phyloP scores from a whole-genome alignment of 2,797 vertebrate genomes.

The Acanthis flammea region DNA sequence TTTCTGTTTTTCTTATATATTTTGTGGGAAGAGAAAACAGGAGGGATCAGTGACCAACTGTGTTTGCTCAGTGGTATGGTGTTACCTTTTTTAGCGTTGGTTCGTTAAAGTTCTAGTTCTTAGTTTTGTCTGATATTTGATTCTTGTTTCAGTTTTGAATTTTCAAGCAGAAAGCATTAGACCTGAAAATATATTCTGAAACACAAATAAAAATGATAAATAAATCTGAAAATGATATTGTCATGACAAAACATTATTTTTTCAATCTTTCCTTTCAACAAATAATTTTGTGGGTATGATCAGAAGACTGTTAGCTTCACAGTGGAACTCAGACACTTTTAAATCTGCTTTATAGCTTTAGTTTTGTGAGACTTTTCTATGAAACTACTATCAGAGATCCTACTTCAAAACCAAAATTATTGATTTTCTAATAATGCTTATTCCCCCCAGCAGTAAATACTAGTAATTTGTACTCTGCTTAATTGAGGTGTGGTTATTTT shows the following conservation, averaged over 20 bases:
- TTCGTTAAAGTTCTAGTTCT: background rate
- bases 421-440: background rate
- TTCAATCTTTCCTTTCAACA: background rate
- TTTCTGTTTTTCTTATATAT: background rate
- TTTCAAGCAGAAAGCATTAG: background rate
- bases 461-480: background rate
- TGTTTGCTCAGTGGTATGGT: background rate
- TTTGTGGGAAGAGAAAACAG: background rate
- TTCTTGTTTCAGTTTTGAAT: background rate
- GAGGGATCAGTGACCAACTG: background rate
- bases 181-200: background rate
- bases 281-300: background rate
- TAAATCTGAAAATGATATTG: background rate
- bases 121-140: background rate
- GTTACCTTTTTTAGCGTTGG: background rate
- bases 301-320: background rate
- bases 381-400: background rate
- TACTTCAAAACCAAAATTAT: background rate
- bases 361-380: background rate
- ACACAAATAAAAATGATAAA: background rate
- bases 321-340: background rate
- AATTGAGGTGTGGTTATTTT: background rate
- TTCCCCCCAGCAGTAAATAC: accelerated
- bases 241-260: background rate
- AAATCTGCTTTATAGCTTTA: background rate